phyloP scores from a whole-genome alignment of 2,797 vertebrate species.

The Hipposideros larvatus region DNA sequence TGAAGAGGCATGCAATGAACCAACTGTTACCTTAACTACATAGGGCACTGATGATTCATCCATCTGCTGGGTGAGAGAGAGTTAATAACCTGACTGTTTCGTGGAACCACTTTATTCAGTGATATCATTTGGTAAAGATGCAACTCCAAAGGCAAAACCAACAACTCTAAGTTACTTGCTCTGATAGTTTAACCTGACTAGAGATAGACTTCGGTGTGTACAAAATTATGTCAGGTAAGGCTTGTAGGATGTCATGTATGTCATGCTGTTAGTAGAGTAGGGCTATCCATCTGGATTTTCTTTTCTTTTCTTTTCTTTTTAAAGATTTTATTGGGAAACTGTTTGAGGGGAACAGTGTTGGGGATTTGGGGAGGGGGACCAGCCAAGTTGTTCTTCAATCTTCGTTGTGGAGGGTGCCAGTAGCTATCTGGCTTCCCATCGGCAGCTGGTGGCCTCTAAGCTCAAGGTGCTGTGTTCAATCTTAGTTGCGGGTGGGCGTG shows the following conservation, averaged over 20 bases:
- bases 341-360: too few relatives aligned
- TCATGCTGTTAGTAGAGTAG: background rate
- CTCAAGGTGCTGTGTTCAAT: too few relatives aligned
- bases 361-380: too few relatives aligned
- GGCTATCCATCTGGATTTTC: slow-evolving; percentile 16
- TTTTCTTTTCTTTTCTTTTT: background rate
- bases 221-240: background rate
- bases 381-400: too few relatives aligned
- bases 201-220: background rate
- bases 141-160: background rate
- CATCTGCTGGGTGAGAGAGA: background rate
- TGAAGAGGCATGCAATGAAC: background rate
- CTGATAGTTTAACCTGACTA: background rate
- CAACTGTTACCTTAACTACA: background rate
- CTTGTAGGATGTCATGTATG: background rate
- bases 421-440: too few relatives aligned
- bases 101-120: background rate
- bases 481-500: too few relatives aligned
- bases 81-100: slow-evolving; percentile 29
- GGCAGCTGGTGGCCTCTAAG: too few relatives aligned
- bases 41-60: slow-evolving; percentile 11
- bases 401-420: too few relatives aligned
- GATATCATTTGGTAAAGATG: slow-evolving; percentile 51
- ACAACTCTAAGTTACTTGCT: background rate
- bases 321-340: too few relatives aligned